Evolutionary conservation across 2,888 invertebrate species (phyloP), one percentile per base, ranked within the genome.

Genomic region (Apotomis turbidana): DNA sequence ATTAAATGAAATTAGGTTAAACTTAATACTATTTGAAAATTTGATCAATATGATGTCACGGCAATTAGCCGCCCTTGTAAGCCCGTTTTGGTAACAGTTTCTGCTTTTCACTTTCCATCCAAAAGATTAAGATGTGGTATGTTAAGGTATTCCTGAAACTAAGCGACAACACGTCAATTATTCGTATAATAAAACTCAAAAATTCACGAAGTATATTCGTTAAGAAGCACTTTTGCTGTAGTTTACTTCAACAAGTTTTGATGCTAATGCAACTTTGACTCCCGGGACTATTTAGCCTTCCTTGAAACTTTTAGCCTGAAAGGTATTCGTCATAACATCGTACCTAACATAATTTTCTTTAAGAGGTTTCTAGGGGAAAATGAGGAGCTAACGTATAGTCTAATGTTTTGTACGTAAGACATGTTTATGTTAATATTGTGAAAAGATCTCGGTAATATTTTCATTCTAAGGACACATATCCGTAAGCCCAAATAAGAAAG

Each of bases 231-330:
- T 68, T 49, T 70, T 72, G 79, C 78, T 80, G 78, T 84, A 85
- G 79, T 85, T 86, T 76, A 71, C 66, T 76, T 73, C 60, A 74
- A 72, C 71, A 85, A 87, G 81, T 86, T 87, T 74, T 77, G 83
- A 85, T 86, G 86, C 84, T 83, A 83, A 84, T 84, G 46, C 38
- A 41, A 67, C 84, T 79, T 78, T 62, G 54, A 75, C 76, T 77
- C 75, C 66, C 64, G 75, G 74, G 75, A 75, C 75, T 70, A 76
- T 74, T 78, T 75, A 68, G 68, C 62, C 59, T 52, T 61, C 38
- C 57, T 27, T 27, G 36, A 62, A 70, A 68, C 67, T 73, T 68
- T 44, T 51, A 66, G 57, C 44, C 49, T 51, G 58, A 58, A 54
- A 52, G 15, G 58, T 36, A 55, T 44, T 66, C 66, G 64, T 55